phyloP scores from a whole-genome alignment of 2,113 vertebrate species.

The Sorex araneus region DNA sequence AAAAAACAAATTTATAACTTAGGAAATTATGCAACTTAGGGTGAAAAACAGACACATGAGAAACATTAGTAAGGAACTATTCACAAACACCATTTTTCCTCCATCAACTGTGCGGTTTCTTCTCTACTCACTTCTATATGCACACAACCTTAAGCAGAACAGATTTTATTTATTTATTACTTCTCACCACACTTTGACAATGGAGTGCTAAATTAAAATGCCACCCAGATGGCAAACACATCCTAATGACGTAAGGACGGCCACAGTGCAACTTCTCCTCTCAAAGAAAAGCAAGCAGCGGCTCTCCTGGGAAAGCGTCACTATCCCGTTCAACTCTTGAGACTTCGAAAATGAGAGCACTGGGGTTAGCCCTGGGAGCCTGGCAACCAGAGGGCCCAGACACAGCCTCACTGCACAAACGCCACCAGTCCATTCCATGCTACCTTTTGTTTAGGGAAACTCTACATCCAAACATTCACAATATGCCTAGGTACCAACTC shows the following conservation, averaged over 20 bases:
- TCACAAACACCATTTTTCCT: neutral
- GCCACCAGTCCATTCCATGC: constrained; percentile 68
- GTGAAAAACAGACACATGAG: neutral
- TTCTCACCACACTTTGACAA: constrained; percentile 19
- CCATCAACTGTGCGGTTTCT: neutral
- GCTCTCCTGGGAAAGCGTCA: constrained; percentile 78
- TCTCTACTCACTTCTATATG: constrained; percentile 41
- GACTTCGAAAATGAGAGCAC: constrained; percentile 81
- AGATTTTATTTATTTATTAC: constrained; percentile 71
- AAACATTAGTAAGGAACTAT: constrained; percentile 47
- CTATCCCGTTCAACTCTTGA: constrained; percentile 68
- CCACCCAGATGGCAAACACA: constrained; percentile 81
- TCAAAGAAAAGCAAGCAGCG: constrained; percentile 72
- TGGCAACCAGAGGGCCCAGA: constrained; percentile 79
- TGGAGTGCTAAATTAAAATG: constrained; percentile 81
- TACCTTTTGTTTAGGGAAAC: constrained; percentile 66
- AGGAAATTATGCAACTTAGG: neutral
- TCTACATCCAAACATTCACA: constrained; percentile 52
- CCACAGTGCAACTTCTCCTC: constrained; percentile 65
- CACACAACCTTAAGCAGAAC: constrained; percentile 64
- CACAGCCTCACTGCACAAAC: constrained; percentile 64
- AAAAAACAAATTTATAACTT: constrained; percentile 43
- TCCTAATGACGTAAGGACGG: constrained; percentile 78
- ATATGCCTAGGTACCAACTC: neutral
- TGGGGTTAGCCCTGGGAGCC: constrained; percentile 78